These are phyloP conservation scores for Acromyrmex charruanus DNA, from an alignment of 1,140 invertebrate genomes.

Conservation along the genomic window DNA sequence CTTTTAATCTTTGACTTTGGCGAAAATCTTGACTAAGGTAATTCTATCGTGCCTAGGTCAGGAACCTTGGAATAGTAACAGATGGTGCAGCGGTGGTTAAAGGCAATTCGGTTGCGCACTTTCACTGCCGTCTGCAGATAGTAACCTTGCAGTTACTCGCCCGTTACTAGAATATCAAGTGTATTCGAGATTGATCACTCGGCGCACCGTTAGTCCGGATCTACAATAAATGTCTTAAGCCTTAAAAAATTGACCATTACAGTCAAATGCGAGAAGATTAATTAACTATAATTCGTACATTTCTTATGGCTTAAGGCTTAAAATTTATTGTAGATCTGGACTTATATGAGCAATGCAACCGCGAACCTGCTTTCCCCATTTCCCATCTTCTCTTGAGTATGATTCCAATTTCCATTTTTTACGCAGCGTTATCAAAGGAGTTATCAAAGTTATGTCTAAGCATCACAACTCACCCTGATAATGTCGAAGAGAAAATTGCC, in stretches of 20 bases:
- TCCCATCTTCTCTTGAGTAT: background rate
- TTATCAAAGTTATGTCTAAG: background rate
- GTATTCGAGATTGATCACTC: conserved; percentile 23
- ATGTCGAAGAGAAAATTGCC: conserved; percentile 96
- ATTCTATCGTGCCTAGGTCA: conserved; percentile 67
- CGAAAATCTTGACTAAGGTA: background rate
- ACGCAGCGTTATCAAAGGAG: background rate
- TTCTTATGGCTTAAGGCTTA: no score
- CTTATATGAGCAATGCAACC: background rate
- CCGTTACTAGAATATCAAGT: conserved; percentile 69
- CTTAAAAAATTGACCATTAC: no score
- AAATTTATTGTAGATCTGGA: no score
- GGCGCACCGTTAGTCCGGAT: background rate
- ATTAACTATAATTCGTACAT: no score
- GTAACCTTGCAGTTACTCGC: conserved; percentile 69
- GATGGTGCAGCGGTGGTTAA: conserved; percentile 45
- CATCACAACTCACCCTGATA: conserved; percentile 90
- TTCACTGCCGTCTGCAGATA: conserved; percentile 65
- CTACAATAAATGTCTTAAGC: no score
- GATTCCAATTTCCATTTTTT: conserved; percentile 42
- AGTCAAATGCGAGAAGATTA: no score
- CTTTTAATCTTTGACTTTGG: background rate
- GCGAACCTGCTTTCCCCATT: background rate
- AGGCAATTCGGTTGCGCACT: conserved; percentile 71
- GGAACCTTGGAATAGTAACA: conserved; percentile 71